Percentiles rank a stretch among this genome's conserved stretches.
Conservation (phyloP, 1,140 invertebrate species). For the Vanessa atalanta region DNA sequence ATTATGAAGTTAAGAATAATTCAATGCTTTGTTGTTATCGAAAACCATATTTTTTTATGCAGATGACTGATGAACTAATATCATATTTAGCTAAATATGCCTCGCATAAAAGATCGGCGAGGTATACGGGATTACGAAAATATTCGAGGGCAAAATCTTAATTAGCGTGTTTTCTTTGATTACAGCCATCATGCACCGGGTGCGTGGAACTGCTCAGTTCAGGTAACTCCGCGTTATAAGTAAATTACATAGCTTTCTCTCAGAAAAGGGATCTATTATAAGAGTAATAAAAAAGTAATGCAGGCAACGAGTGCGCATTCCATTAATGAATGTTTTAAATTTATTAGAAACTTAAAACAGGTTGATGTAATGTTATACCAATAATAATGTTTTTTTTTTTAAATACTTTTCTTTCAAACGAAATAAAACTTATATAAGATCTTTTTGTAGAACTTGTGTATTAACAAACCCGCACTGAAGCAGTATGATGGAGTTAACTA, state of each 20-base stretch:
- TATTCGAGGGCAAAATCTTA: slow-evolving; percentile 61
- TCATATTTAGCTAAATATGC: neutral
- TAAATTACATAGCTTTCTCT: slow-evolving; percentile 65
- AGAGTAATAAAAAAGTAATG: slow-evolving; percentile 23
- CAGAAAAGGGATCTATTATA: slow-evolving; percentile 28
- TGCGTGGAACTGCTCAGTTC: slow-evolving; percentile 60
- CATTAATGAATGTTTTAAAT: slow-evolving; percentile 3
- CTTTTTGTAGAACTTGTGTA: too few species aligned
- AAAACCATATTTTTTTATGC: too few species aligned
- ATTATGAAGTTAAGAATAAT: too few species aligned
- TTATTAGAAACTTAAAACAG: neutral
- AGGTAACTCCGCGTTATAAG: slow-evolving; percentile 66
- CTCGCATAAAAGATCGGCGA: neutral
- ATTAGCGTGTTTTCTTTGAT: slow-evolving; percentile 80
- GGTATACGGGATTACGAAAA: slow-evolving; percentile 24
- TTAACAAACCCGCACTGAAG: too few species aligned
- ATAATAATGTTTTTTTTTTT: too few species aligned
- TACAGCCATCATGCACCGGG: slow-evolving; percentile 75
- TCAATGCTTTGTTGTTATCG: too few species aligned
- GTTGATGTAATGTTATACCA: too few species aligned
- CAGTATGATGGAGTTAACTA: too few species aligned
- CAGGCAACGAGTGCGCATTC: slow-evolving; percentile 18
- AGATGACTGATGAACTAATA: too few species aligned
- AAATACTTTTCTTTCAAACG: too few species aligned
- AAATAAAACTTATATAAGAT: too few species aligned